Base-by-base conservation (phyloP, 2,888 invertebrate genomes). In the Zygogramma bicolorata region DNA sequence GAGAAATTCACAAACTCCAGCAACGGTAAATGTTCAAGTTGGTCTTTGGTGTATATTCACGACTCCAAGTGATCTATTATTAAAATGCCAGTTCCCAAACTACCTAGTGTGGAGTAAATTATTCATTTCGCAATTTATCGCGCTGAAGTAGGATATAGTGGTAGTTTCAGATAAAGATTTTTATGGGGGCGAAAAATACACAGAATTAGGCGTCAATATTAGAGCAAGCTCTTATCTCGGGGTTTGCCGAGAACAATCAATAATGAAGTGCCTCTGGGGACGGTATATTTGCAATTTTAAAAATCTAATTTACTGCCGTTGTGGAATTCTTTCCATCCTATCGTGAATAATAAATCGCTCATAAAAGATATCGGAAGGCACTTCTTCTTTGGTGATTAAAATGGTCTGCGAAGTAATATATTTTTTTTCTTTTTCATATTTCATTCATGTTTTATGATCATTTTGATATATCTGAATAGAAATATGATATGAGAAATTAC, bases 41-140 rank as follows among this genome's bases (percentile, higher is more conserved):
- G 42, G 38, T 40, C 60, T 29, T 38, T 25, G 18, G 18, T 20
- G 46, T 46, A 42, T 18, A 63, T 46, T 46, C 63, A 29, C 63
- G 46, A 63, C 18, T 46, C 40, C 20, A 18, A 25, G 27, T 46
- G 20, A 42, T 40, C 29, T 18, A 63, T 69, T 72, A 72, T 72
- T 72, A 40, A 69, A 46, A 53, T 25, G 53, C 31, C 15, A 65
- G 60, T 66, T 66, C 42, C 61, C 22, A 38, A 71, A 71, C 57
- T 58, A 60, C 67, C 66, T 13, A 60, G 63, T 70, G 65, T 42
- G 60, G 22, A 57, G 60, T 74, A 15, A 68, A 74, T 74, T 62
- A 74, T 74, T 74, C 65, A 70, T 68, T 71, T 65, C 25, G 68
- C 66, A 71, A 74, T 71, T 73, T 66, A 70, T 70, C 46, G 65